Evolutionary conservation across 1,140 invertebrate species (phyloP).

Genomic region (Ceratitis capitata): DNA sequence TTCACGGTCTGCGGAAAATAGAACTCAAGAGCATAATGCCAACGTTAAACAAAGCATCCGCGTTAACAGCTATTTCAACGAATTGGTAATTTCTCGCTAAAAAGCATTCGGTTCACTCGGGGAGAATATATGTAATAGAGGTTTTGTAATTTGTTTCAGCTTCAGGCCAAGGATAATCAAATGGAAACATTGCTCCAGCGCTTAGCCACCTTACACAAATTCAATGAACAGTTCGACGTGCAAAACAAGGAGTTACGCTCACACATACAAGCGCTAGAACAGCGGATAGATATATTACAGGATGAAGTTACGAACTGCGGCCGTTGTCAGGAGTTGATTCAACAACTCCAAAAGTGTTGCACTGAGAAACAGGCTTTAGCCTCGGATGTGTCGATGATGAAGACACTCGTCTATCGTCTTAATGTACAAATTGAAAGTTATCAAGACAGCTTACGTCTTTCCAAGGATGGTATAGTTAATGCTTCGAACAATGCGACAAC

Average conservation of each 20-base stretch:
- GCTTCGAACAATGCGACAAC: background rate
- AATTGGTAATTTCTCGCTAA: conserved; percentile 48
- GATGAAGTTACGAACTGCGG: conserved; percentile 55
- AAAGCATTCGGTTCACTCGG: too few species aligned
- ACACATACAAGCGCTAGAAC: conserved; percentile 49
- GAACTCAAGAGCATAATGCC: conserved; percentile 46
- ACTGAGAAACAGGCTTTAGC: conserved; percentile 68
- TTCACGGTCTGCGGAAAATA: conserved; percentile 53
- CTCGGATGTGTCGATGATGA: conserved; percentile 73
- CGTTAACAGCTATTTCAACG: conserved; percentile 51
- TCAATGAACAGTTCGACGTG: conserved; percentile 59
- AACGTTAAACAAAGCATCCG: conserved; percentile 4
- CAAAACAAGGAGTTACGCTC: conserved; percentile 57
- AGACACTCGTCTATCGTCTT: conserved; percentile 74
- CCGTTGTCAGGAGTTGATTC: conserved; percentile 58
- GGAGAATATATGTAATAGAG: background rate
- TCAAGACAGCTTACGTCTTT: conserved; percentile 70
- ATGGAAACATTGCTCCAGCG: conserved; percentile 59
- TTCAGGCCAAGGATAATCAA: conserved; percentile 63
- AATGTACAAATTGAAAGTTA: conserved; percentile 75
- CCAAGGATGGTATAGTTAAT: background rate
- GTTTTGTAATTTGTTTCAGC: conserved; percentile 43
- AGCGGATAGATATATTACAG: conserved; percentile 45
- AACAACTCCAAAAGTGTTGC: conserved; percentile 62
- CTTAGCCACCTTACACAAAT: conserved; percentile 56